These are phyloP conservation scores for Halichoerus grypus DNA, from an alignment of 2,113 vertebrate genomes.

Conservation along the genomic window DNA sequence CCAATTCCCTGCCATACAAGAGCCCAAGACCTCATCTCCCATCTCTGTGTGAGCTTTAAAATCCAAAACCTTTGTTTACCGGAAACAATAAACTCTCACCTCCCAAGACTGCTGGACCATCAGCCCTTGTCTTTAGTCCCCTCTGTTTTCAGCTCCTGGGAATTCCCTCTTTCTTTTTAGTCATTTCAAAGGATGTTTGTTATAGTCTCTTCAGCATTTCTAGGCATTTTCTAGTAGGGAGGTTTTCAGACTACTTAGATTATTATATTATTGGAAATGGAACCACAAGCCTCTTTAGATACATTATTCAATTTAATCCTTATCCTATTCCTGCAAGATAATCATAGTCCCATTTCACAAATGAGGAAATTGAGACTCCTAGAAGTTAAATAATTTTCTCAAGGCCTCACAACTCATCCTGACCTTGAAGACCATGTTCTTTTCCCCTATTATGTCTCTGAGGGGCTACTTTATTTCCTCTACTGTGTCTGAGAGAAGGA, in stretches of 20 bases:
- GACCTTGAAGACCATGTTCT: neutral
- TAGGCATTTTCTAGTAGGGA: slow-evolving; percentile 24
- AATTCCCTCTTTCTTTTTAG: neutral
- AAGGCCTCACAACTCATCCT: slow-evolving; percentile 32
- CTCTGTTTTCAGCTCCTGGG: neutral
- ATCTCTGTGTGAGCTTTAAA: neutral
- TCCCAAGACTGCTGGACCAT: neutral
- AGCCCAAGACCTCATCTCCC: neutral
- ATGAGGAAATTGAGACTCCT: neutral
- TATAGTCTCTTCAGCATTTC: slow-evolving; percentile 11
- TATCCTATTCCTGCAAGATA: neutral
- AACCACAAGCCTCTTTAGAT: neutral
- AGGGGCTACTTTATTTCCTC: slow-evolving; percentile 14
- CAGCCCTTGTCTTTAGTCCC: neutral
- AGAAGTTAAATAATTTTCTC: slow-evolving; percentile 43
- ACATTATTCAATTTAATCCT: neutral
- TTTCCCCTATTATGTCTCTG: neutral
- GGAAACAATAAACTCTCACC: neutral
- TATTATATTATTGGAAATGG: neutral
- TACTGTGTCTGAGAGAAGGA: neutral
- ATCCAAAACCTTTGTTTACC: neutral
- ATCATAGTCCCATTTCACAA: slow-evolving; percentile 39
- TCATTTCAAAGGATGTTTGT: slow-evolving; percentile 35
- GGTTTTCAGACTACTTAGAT: neutral
- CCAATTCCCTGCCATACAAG: neutral